A percentile compares a stretch with the other conserved stretches of the same genome.
Conservation (phyloP, 1,140 invertebrate species). For the Brachionus asplanchnoidis region DNA sequence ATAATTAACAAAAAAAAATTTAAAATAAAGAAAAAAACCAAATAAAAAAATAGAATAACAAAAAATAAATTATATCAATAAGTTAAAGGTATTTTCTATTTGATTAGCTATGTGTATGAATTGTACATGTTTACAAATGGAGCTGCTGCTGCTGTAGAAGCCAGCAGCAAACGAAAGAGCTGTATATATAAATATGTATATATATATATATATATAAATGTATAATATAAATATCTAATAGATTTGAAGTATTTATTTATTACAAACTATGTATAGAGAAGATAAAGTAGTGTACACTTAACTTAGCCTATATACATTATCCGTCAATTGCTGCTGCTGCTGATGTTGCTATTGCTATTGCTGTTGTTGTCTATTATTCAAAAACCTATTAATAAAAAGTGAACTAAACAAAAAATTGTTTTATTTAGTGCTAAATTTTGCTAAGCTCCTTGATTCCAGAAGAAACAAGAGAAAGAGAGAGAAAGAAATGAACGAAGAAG, state of each 20-base stretch:
- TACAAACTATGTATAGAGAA: constrained; percentile 14
- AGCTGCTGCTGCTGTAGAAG: not conserved
- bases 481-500: too few relatives aligned
- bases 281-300: not conserved
- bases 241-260: not conserved
- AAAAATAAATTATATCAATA: constrained; percentile 1
- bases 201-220: not conserved
- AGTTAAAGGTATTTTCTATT: constrained; percentile 26
- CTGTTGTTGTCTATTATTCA: not conserved
- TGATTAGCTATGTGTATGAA: not conserved
- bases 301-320: constrained; percentile 27
- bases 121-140: constrained; percentile 6
- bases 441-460: too few relatives aligned
- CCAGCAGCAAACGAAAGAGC: not conserved
- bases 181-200: not conserved
- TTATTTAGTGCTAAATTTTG: too few relatives aligned
- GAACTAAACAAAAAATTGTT: too few relatives aligned
- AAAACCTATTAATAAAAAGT: not conserved
- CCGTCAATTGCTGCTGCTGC: not conserved
- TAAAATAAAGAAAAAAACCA: not conserved
- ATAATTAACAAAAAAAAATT: constrained; percentile 20
- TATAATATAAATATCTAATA: not conserved
- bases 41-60: not conserved
- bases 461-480: too few relatives aligned
- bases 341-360: not conserved